Base-by-base conservation (phyloP, 2,113 vertebrate genomes). In the Heteronetta atricapilla region DNA sequence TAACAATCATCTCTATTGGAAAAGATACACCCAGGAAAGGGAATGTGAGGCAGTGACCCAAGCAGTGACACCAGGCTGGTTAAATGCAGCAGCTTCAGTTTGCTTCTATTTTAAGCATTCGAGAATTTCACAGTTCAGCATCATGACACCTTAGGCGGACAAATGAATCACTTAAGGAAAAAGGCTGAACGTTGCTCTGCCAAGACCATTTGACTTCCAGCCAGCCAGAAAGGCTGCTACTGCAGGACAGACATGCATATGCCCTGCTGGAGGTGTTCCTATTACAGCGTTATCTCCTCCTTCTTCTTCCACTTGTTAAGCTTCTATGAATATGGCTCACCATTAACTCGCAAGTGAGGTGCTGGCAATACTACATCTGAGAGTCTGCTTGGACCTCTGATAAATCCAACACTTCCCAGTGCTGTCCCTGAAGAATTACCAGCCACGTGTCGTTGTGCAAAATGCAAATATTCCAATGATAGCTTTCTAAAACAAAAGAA, bases 391-490 rank as follows among this genome's bases (percentile, higher is more conserved):
- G 92, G 96, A 96, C 70, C 53, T 81, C 86, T 76, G 80, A 89
- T 87, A 94, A 76, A 86, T 79, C 91, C 89, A 92, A 81, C 68
- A 76, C 36, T 94, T 97, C 91, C 90, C 95, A 97, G 96, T 62
- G 92, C 95, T 96, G 95, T 92, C 95, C 94, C 95, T 95, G 89
- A 94, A 97, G 95, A 97, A 95, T 91, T 96, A 96, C 93, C 97
- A 97, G 94, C 82, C 34, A 79, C 78, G 86, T 93, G 96, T 97
- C 86, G 66, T 56, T 97, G 97, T 98, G 98, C 98, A 98, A 98
- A 98, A 97, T 91, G 96, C 98, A 98, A 98, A 96, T 89, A 97
- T 90, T 95, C 93, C 93, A 94, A 98, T 87, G 93, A 94, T 67
- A 95, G 63, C 86, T 93, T 92, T 77, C 88, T 48, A 55, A 89